phyloP scores from a whole-genome alignment of 2,888 invertebrate species.

The Oeneis ivallda region DNA sequence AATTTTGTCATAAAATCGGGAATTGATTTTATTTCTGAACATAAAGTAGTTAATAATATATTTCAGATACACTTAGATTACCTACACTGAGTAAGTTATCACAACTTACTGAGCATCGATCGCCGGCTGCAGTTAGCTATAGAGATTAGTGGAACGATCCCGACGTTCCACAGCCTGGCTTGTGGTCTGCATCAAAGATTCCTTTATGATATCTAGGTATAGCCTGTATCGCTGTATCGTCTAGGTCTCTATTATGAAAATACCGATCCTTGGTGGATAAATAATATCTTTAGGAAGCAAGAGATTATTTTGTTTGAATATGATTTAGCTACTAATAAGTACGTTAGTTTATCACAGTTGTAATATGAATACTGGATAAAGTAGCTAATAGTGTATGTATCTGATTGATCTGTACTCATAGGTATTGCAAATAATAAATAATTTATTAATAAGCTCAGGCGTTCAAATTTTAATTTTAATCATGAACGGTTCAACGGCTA shows the following conservation, averaged over 20 bases:
- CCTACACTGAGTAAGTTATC: conserved; percentile 49
- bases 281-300: conserved; percentile 4
- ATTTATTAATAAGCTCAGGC: too few relatives aligned
- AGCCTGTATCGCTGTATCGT: conserved; percentile 8
- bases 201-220: conserved; percentile 21
- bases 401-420: too few relatives aligned
- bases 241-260: conserved; percentile 29
- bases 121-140: conserved; percentile 46
- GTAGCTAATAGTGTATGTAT: neutral
- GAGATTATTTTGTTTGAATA: neutral
- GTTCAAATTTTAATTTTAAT: too few relatives aligned
- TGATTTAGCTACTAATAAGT: neutral
- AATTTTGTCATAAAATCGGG: too few relatives aligned
- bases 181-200: conserved; percentile 50
- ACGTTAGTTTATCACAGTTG: neutral
- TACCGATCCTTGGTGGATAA: conserved; percentile 22
- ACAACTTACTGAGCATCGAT: conserved; percentile 61
- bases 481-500: too few relatives aligned
- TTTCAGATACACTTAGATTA: conserved; percentile 5
- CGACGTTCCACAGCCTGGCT: conserved; percentile 45
- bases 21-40: neutral
- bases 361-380: conserved; percentile 15
- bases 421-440: too few relatives aligned
- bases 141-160: conserved; percentile 33
- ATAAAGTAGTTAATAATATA: neutral